Conservation (phyloP, 2,888 invertebrate genomes). For the Herminia tarsipennalis region DNA sequence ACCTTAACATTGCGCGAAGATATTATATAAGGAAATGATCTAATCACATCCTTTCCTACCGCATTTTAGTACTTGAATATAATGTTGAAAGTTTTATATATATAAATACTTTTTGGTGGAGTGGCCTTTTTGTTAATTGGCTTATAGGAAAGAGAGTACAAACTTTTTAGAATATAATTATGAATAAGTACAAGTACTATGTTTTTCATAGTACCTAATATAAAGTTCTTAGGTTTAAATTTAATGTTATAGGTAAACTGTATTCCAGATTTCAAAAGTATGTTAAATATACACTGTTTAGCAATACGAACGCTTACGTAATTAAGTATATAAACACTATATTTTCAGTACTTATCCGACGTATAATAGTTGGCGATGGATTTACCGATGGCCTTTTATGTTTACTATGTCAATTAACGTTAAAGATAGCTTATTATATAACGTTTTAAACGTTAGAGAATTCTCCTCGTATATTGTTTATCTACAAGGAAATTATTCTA, state of each 20-base stretch:
- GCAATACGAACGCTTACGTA: too few relatives aligned
- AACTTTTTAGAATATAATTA: too few relatives aligned
- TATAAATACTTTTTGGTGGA: too few relatives aligned
- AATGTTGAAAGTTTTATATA: background rate
- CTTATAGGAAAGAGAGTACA: too few relatives aligned
- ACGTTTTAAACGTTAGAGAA: constrained; percentile 2
- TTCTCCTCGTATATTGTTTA: constrained; percentile 24
- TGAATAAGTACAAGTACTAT: too few relatives aligned
- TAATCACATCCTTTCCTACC: constrained; percentile 30
- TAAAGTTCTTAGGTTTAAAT: too few relatives aligned
- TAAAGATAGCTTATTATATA: constrained; percentile 5
- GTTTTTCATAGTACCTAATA: too few relatives aligned
- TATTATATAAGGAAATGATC: constrained; percentile 50
- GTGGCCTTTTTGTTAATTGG: too few relatives aligned
- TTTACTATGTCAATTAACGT: constrained; percentile 21
- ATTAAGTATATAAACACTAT: background rate
- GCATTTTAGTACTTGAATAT: background rate
- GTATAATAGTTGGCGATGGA: background rate
- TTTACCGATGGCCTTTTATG: constrained; percentile 9
- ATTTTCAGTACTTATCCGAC: background rate
- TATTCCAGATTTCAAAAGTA: too few relatives aligned
- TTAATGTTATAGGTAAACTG: too few relatives aligned
- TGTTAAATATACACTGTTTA: too few relatives aligned
- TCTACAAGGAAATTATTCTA: constrained; percentile 35
- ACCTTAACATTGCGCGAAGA: constrained; percentile 65